Evolutionary conservation across 2,113 vertebrate genomes (phyloP), one percentile per base, ranked within the genome.

Genomic region (Blennius ocellaris): DNA sequence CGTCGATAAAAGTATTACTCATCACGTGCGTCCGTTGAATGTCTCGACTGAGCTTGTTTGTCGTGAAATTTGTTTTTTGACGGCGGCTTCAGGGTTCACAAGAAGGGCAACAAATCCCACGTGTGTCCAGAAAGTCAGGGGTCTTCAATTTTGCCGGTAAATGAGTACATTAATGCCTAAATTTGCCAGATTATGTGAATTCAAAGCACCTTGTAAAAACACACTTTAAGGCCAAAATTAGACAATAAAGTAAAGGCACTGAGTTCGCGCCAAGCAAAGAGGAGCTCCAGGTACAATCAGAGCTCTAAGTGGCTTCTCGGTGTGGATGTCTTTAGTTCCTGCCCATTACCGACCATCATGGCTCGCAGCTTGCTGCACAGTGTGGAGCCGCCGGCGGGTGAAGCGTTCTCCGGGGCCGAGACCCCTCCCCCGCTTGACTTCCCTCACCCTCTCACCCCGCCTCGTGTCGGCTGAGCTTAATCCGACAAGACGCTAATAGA

Each of bases 401-500:
- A 55, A 59, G 81, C 60, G 67, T 73, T 67, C 64, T 73, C 67
- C 51, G 21, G 43, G 62, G 73, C 58, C 78, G 17, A 62, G 80
- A 73, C 21, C 64, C 16, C 59, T 17, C 21, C 21, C 21, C 21
- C 21, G 51, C 65, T 53, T 51, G 54, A 73, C 85, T 76, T 62
- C 80, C 78, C 69, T 59, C 7, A 16, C 57, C 88, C 79, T 83
- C 1, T 83, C 83, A 81, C 83, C 65, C 5, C 0, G 16, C 59
- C 15, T 79, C 45, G 1, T 66, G 53, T 72, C 41, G 15, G 78
- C 48, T 85, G 76, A 88, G 87, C 68, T 54, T 86, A 86, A 90
- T 89, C 87, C 80, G 90, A 90, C 90, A 85, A 69, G 49, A 78
- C 6, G 66, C 82, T 90, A 87, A 90, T 86, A 78, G 78, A 88